These are phyloP conservation scores for Ectropis grisescens DNA, from an alignment of 1,140 invertebrate species.

Conservation along the genomic window DNA sequence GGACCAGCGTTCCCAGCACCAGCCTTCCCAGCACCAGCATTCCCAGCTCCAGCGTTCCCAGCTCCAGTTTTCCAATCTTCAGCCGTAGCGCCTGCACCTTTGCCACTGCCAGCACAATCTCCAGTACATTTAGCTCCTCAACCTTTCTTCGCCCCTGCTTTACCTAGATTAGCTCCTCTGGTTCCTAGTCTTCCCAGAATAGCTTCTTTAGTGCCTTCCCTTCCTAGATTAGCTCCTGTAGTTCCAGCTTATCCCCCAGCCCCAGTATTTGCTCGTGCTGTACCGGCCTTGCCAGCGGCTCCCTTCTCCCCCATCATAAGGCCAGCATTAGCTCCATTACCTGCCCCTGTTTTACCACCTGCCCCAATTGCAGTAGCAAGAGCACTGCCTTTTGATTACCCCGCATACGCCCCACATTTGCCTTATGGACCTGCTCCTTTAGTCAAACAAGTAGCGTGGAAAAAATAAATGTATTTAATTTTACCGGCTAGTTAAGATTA, in stretches of 20 bases:
- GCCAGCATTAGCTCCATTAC: conserved; percentile 22
- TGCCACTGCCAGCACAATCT: conserved; percentile 14
- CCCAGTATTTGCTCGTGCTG: conserved; percentile 10
- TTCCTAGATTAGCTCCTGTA: conserved; percentile 13
- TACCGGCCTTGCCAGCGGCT: conserved; percentile 17
- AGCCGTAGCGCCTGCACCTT: no score
- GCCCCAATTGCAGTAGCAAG: conserved; percentile 15
- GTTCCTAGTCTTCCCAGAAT: conserved; percentile 16
- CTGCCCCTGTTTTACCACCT: conserved; percentile 19
- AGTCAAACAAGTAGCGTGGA: conserved; percentile 48
- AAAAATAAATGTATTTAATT: conserved; percentile 15
- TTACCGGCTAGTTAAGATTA: conserved; percentile 13
- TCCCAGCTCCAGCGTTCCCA: conserved; percentile 16
- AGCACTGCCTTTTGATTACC: conserved; percentile 11
- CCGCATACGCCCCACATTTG: conserved; percentile 10
- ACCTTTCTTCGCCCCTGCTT: conserved; percentile 7
- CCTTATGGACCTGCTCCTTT: conserved; percentile 22
- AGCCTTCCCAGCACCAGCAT: conserved; percentile 12
- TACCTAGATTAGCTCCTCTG: no score
- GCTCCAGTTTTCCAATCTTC: conserved; percentile 25
- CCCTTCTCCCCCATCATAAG: conserved; percentile 28
- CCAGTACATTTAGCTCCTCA: conserved; percentile 15
- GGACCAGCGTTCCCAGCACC: no score
- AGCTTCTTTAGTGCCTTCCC: conserved; percentile 10
- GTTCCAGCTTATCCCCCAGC: conserved; percentile 8